Conservation (phyloP, 2,797 vertebrate genomes). For the Florisuga fusca region DNA sequence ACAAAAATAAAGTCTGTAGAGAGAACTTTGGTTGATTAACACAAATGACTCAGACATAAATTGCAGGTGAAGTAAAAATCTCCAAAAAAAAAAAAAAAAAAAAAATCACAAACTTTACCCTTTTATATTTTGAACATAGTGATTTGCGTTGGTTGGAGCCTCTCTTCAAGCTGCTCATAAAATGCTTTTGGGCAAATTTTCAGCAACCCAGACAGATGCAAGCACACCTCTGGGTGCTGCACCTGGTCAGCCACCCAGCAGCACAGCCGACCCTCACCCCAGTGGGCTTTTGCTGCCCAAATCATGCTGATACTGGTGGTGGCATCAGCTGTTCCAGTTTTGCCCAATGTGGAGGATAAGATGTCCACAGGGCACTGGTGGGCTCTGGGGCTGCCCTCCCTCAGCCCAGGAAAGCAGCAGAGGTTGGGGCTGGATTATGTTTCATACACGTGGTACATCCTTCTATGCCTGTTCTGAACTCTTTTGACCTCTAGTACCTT, state of each 20-base stretch:
- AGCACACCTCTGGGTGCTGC: neutral
- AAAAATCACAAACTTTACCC: constrained; percentile 84
- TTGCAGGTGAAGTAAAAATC: constrained; percentile 82
- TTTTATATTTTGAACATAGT: constrained; percentile 70
- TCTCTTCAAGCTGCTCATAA: constrained; percentile 1
- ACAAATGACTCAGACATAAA: constrained; percentile 90
- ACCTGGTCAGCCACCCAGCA: accelerated
- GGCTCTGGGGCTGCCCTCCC: neutral
- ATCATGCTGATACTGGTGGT: neutral
- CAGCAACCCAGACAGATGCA: neutral
- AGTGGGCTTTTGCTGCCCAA: neutral
- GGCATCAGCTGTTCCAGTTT: neutral
- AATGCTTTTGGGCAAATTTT: neutral
- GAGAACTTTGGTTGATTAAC: constrained; percentile 99
- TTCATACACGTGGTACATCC: neutral
- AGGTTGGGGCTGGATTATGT: neutral
- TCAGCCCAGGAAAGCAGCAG: accelerated
- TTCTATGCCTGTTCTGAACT: constrained; percentile 10
- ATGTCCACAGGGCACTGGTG: neutral
- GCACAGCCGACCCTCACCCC: neutral
- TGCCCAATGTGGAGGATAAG: neutral
- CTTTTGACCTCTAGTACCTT: constrained; percentile 31
- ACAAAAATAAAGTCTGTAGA: constrained; percentile 99
- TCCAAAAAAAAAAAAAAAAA: constrained; percentile 79
- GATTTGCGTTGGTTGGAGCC: constrained; percentile 29